phyloP scores from a whole-genome alignment of 2,113 vertebrate genomes.

The Entelurus aequoreus region DNA sequence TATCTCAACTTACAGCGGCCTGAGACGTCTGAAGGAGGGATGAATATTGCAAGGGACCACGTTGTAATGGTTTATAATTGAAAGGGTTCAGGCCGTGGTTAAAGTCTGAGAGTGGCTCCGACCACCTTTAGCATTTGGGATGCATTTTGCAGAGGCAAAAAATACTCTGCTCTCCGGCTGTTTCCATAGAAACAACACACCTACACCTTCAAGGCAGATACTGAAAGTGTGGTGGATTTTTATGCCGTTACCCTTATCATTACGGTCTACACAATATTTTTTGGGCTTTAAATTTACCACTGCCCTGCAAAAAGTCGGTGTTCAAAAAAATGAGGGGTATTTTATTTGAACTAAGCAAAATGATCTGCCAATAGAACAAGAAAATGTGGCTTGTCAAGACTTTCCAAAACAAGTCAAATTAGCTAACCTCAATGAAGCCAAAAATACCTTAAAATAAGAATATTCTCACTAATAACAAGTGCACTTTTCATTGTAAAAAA shows the following conservation, averaged over 20 bases:
- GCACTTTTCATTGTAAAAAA: too few relatives aligned
- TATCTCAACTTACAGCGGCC: constrained; percentile 70
- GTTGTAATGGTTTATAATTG: constrained; percentile 66
- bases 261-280: too few relatives aligned
- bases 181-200: constrained; percentile 12
- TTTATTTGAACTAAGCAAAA: too few relatives aligned
- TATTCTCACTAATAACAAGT: too few relatives aligned
- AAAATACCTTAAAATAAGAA: too few relatives aligned
- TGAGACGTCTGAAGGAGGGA: constrained; percentile 51
- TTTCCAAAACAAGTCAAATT: too few relatives aligned
- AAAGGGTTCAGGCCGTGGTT: constrained; percentile 47
- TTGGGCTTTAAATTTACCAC: too few relatives aligned
- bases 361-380: too few relatives aligned
- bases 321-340: too few relatives aligned
- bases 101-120: constrained; percentile 10
- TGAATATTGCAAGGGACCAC: constrained; percentile 57
- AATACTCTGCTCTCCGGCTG: neutral
- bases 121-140: constrained; percentile 5
- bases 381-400: too few relatives aligned
- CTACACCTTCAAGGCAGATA: constrained; percentile 1
- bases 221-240: neutral
- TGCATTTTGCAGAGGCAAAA: neutral
- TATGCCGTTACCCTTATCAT: neutral
- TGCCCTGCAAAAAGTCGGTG: too few relatives aligned
- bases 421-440: too few relatives aligned